phyloP scores from a whole-genome alignment of 2,113 vertebrate species.

The Mus pahari region DNA sequence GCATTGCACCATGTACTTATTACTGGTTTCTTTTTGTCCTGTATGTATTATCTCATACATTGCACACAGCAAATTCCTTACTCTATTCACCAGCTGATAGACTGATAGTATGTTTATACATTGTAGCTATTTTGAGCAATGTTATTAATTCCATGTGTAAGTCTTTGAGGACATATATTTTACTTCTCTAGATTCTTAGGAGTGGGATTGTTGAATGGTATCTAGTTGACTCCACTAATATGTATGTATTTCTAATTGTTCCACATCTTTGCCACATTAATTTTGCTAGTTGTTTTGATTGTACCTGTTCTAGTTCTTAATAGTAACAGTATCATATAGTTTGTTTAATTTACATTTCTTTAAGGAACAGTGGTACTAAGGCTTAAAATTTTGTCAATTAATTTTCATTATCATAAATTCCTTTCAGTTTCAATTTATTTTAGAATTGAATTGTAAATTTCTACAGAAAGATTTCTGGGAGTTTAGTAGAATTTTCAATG shows the following conservation, averaged over 20 bases:
- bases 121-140: background rate
- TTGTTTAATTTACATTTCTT: background rate
- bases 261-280: no score
- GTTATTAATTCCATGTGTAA: background rate
- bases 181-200: background rate
- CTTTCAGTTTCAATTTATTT: background rate
- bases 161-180: background rate
- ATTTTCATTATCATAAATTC: background rate
- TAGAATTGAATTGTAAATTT: background rate
- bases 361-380: background rate
- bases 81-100: background rate
- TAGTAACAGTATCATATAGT: background rate
- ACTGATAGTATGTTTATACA: background rate
- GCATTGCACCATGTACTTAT: background rate
- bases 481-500: background rate
- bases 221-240: background rate
- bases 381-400: background rate
- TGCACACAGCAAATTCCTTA: background rate
- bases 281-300: background rate
- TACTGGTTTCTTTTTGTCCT: background rate
- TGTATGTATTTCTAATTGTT: background rate
- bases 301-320: background rate
- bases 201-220: background rate
- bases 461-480: background rate
- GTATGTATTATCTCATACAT: background rate